Evolutionary conservation across 2,113 vertebrate species (phyloP), one percentile per base, ranked within the genome.

Genomic region (Physeter macrocephalus): DNA sequence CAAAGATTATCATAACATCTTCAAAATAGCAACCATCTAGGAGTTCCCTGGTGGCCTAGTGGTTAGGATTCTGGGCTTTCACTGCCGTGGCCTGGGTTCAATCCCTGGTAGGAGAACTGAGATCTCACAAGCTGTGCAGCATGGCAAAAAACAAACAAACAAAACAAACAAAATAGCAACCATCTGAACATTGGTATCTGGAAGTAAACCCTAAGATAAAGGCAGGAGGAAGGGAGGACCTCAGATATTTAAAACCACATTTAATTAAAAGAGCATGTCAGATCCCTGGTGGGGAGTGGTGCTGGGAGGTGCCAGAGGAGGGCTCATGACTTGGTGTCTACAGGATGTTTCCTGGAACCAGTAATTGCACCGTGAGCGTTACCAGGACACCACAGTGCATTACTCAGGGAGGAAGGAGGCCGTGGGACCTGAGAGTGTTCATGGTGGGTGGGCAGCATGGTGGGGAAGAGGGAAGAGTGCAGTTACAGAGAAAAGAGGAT

Each of bases 401-500:
- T 29, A 17, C 15, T 43, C 23, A 27, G 29, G 7, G 41, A 54
- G 2, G 0, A 25, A 34, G 72, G 15, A 49, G 34, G 6, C 46
- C 25, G 3, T 20, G 5, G 64, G 36, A 62, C 27, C 36, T 36
- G 8, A 49, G 31, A 71, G 41, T 62, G 9, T 46, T 91, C 29
- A 18, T 6, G 6, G 29, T 39, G 8, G 10, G 12, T 15, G 41
- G 20, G 23, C 29, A 62, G 18, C 3, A 11, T 34, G 31, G 25
- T 1, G 4, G 6, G 5, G 1, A 13, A 15, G 8, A 2, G 29
- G 12, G 2, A 34, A n/a, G 23, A 43, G 2, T 36, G 2, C 14
- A 36, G 6, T 52, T 25, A 84, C 69, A 77, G 34, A 93, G 77
- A 25, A 23, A 36, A 80, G 25, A 21, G 2, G 29, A 25, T 7